Conservation (phyloP, 2,888 invertebrate species). For the Drosophila dives region DNA sequence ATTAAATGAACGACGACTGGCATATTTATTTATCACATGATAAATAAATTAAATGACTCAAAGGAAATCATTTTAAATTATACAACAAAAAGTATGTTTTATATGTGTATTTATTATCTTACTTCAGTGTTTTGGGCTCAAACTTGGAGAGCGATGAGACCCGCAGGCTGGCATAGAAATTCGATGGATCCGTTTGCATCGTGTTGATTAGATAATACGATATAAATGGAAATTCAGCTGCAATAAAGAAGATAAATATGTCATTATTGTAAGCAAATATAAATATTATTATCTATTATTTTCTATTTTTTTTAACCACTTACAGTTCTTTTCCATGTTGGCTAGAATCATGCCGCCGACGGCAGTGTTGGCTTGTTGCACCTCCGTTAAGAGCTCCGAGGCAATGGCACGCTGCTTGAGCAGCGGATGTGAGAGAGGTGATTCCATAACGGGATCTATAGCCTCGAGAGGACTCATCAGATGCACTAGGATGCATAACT, state of each 20-base stretch:
- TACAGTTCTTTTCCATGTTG: constrained; percentile 94
- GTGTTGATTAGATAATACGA: constrained; percentile 96
- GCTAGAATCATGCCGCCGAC: constrained; percentile 94
- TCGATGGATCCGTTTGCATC: constrained; percentile 92
- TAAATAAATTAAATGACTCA: background rate
- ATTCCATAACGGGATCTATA: constrained; percentile 93
- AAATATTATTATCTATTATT: background rate
- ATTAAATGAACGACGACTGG: no score
- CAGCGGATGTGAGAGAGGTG: constrained; percentile 92
- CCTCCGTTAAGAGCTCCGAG: constrained; percentile 90
- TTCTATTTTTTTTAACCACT: constrained; percentile 45
- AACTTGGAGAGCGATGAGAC: constrained; percentile 93
- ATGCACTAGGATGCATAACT: constrained; percentile 94
- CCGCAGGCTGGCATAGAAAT: constrained; percentile 94
- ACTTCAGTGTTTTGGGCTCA: constrained; percentile 90
- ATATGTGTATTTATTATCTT: constrained; percentile 41
- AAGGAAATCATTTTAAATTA: background rate
- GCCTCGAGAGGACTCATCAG: constrained; percentile 95
- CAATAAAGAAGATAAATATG: constrained; percentile 59
- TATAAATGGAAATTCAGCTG: constrained; percentile 96
- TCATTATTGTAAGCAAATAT: background rate
- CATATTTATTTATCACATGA: background rate
- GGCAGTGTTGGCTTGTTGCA: constrained; percentile 89
- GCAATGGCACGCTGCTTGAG: constrained; percentile 92
- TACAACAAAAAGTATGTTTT: background rate